These are phyloP conservation scores for Rhinichthys klamathensis DNA, from an alignment of 2,113 vertebrate genomes.

Conservation along the genomic window DNA sequence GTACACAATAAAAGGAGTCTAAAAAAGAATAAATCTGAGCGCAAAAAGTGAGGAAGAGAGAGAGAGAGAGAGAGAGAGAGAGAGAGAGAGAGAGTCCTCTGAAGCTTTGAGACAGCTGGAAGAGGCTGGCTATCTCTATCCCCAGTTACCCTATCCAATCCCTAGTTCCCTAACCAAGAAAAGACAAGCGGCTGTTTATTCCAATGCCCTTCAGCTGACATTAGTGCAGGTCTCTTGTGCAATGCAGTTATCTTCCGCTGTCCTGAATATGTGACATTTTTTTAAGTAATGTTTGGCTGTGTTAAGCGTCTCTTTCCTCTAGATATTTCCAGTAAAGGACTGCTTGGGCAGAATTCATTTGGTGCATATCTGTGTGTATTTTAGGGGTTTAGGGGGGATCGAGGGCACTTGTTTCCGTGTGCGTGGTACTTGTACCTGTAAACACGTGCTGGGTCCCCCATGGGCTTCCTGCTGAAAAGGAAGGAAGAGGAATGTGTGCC, in stretches of 20 bases:
- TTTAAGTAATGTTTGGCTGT: slow-evolving; percentile 68
- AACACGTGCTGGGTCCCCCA: slow-evolving; percentile 63
- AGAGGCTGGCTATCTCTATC: slow-evolving; percentile 65
- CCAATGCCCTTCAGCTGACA: slow-evolving; percentile 77
- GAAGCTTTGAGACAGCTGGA: slow-evolving; percentile 57
- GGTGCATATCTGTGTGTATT: slow-evolving; percentile 31
- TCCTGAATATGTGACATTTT: slow-evolving; percentile 72
- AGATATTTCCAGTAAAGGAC: slow-evolving; percentile 74
- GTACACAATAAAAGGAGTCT: slow-evolving; percentile 23
- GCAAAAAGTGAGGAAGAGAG: background rate
- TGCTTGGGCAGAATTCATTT: slow-evolving; percentile 55
- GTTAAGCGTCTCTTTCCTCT: slow-evolving; percentile 69
- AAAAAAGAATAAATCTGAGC: background rate
- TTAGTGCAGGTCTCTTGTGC: slow-evolving; percentile 75
- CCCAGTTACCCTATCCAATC: slow-evolving; percentile 29
- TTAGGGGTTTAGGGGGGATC: slow-evolving; percentile 9
- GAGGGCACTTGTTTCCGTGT: slow-evolving; percentile 26
- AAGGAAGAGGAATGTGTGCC: slow-evolving; percentile 61
- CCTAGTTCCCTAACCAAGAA: slow-evolving; percentile 47
- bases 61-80: background rate
- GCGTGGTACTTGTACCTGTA: slow-evolving; percentile 68
- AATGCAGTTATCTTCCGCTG: slow-evolving; percentile 71
- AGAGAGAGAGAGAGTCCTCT: slow-evolving; percentile 39
- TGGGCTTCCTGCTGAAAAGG: slow-evolving; percentile 70
- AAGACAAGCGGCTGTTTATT: slow-evolving; percentile 75